Evolutionary conservation across 2,797 vertebrate species (phyloP), one percentile per base, ranked within the genome.

Genomic region (Platalea minor): DNA sequence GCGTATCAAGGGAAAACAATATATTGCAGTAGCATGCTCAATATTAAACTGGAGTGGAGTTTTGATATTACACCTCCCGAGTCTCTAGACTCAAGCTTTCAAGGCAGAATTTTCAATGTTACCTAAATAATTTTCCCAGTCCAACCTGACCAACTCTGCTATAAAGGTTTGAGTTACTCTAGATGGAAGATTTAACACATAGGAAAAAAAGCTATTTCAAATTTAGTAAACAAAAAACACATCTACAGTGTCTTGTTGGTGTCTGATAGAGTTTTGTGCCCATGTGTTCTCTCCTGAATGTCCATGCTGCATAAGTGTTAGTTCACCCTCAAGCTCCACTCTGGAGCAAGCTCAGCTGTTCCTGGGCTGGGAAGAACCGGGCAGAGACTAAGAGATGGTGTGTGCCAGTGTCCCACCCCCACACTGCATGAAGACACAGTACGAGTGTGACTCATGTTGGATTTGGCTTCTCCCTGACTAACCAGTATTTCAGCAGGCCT

Each of bases 381-480:
- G 50, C 35, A 79, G 94, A 72, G 79, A 61, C 33, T 28, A 67
- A 37, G 54, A 93, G 51, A 67, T 11, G 29, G 50, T 43, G 19
- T 56, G 59, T 91, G n/a, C 54, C 48, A 41, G 31, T 26, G 70
- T 91, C 56, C 78, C 86, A 85, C 63, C 86, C 83, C 87, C 15
- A 57, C 54, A 48, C 33, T 29, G 50, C 50, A 29, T 3, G 43
- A 65, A 88, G 90, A 63, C 82, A 70, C 13, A 76, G 74, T 15
- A n/a, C 9, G 29, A 91, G 60, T 28, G 63, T 88, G 88, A 94
- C 77, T 95, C 93, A 91, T 26, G 59, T n/a, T 0, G 24, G 83
- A 89, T 76, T 92, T 89, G 84, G 81, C 88, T 94, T 93, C 85
- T 91, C 79, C 93, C 83, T 90, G 69, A 86, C 93, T 93, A 95